Base-by-base conservation (phyloP, 30 jellyfish, hydroid and myxozoan genomes). In the Pelagia noctiluca region DNA sequence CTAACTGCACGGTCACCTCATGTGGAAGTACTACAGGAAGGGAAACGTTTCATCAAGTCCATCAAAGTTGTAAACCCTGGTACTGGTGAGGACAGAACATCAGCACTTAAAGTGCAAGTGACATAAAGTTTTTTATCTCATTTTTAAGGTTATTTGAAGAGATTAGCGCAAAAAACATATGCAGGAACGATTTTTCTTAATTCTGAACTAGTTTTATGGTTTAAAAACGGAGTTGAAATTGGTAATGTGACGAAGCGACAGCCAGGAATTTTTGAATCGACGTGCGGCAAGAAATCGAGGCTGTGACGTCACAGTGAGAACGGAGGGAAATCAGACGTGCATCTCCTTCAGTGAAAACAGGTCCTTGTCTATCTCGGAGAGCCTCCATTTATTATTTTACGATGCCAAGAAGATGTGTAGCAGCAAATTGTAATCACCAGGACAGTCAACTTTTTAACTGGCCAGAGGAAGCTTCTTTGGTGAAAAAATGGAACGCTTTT, bases 341-440 rank as follows among this genome's bases (percentile, higher is more conserved):
- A 30, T 66, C 36, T 34, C 80, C 80, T 66, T 66, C 61, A 66
- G 61, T 66, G 4, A 31, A 66, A 66, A 66, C 80, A 66, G 80
- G 12, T 2, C 53, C 80, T 66, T 66, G 61, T 37, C 80, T 37
- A 63, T 23, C 76, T 63, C 47, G 76, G 60, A 26, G 36, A 66
- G 4, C 29, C 84, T 37, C 76, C 48, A 72, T 72, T 46, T 72
- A 38, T 50, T 37, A 32, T 38, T 37, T 47, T 38, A 32, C 21
- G 68, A 70, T 70, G 82, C 84, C 69, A 21, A 72, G 82, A 70
- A 70, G 84, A 72, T 72, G 84, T 72, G 84, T 50, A 49, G 84
- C 84, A 21, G 71, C 84, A 28, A 28, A 50, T 50, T 72, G 84
- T 49, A 21, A 50, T 50, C 71, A 72, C 71, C 69, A 72, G 71